Percentiles rank a stretch among this genome's conserved stretches.
These are phyloP conservation scores for Antrozous pallidus DNA, from an alignment of 2,797 vertebrate genomes.

Conservation along the genomic window DNA sequence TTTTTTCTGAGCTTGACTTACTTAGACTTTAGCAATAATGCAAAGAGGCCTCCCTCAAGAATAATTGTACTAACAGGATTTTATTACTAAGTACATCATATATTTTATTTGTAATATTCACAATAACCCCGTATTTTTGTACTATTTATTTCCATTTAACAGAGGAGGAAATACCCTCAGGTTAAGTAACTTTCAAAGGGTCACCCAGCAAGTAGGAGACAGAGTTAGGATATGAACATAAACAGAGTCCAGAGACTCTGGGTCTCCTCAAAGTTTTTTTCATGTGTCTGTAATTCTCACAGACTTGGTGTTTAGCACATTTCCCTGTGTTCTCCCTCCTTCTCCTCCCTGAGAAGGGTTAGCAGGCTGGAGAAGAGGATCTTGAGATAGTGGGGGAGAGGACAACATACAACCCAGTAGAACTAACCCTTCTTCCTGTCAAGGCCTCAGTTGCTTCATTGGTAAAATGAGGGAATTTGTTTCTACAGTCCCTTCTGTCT, in stretches of 20 bases:
- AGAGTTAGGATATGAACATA: neutral
- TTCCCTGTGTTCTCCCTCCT: neutral
- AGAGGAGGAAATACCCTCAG: neutral
- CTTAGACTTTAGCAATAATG: neutral
- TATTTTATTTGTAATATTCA: neutral
- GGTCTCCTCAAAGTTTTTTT: neutral
- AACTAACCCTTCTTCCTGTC: neutral
- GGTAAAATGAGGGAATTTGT: neutral
- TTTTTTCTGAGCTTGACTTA: neutral
- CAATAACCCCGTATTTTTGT: neutral
- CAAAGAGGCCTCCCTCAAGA: neutral
- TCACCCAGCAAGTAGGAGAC: neutral
- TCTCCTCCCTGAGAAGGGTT: neutral
- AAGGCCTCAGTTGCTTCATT: neutral
- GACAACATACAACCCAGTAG: neutral
- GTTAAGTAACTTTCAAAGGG: neutral
- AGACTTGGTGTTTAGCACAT: neutral
- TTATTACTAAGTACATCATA: neutral
- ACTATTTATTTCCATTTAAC: neutral
- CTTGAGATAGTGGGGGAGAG: neutral
- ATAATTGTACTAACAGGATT: neutral
- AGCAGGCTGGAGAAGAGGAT: neutral
- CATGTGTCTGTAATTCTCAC: neutral
- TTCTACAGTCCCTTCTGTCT: neutral
- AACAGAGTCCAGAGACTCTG: neutral